Evolutionary conservation across 2,113 vertebrate genomes (phyloP).

Genomic region (Charina bottae): DNA sequence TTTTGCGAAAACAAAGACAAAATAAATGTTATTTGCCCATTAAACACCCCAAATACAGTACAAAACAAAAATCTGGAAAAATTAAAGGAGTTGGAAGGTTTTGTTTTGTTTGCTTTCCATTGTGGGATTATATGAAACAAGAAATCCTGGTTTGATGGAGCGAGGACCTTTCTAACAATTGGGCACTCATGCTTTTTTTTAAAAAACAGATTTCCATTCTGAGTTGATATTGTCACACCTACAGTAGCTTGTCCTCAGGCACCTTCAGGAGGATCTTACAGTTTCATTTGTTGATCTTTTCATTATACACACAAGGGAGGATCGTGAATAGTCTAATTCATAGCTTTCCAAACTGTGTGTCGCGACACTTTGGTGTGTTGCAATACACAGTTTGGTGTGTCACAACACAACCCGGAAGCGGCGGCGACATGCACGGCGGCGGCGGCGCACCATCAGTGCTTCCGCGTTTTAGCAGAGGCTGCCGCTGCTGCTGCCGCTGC

Average conservation of each 20-base stretch:
- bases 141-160: not conserved
- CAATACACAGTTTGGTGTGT: too few relatives aligned
- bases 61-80: not conserved
- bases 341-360: too few relatives aligned
- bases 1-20: not conserved
- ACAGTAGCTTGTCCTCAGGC: not conserved
- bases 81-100: not conserved
- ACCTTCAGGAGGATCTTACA: not conserved
- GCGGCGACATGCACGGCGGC: too few relatives aligned
- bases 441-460: too few relatives aligned
- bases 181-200: not conserved
- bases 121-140: not conserved
- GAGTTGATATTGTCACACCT: not conserved
- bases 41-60: not conserved
- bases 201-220: not conserved
- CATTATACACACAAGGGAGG: not conserved
- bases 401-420: too few relatives aligned
- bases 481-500: too few relatives aligned
- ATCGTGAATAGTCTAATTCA: conserved; percentile 9
- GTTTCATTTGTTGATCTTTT: not conserved
- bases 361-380: too few relatives aligned
- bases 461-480: too few relatives aligned
- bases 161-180: not conserved
- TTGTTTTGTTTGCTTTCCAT: not conserved
- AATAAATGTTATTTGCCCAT: not conserved